Evolutionary conservation across 2,888 invertebrate species (phyloP), one percentile per base, ranked within the genome.

Genomic region (Drosophila koepferae): DNA sequence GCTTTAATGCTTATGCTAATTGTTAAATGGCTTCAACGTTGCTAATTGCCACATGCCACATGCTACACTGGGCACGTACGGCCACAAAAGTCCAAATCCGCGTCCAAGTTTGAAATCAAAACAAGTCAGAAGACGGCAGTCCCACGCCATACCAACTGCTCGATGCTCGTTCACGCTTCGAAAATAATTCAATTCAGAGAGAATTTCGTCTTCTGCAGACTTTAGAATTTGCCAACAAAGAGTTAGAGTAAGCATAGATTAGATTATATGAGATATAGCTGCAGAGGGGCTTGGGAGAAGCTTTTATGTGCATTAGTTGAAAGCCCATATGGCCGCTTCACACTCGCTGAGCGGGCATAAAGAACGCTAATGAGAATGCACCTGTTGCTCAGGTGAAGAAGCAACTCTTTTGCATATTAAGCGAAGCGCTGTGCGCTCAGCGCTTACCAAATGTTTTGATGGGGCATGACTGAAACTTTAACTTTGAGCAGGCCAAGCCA

Each of bases 391-490:
- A 55, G 46, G 55, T 53, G 48, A 38, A 46, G 44, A 55, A 41
- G 48, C 34, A 9, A 16, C 66, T 71, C 72, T 56, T 82, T 87
- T 85, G 84, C 84, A 87, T 85, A 82, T 82, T 82, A 87, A 85
- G 77, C 66, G 82, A 75, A 73, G 69, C 72, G 40, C 31, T 82
- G 78, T 80, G 81, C 38, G 38, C 38, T 58, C 60, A 70, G 72
- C 43, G 49, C 63, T 61, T 54, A 77, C 49, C 28, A 66, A 71
- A 70, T 60, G 49, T 34, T 51, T 70, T 80, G 77, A 73, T 54
- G 73, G 23, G 46, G 63, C 70, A 70, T 48, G 48, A 43, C 41
- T 20, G 49, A 12, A 36, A 38, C 55, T 31, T 41, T 0, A 34
- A 51, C 63, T 36, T 8, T 14, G 12, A 36, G 14, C 44, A 3